Base-by-base conservation (phyloP, 2,797 vertebrate genomes). In the Eutrigla gurnardus region DNA sequence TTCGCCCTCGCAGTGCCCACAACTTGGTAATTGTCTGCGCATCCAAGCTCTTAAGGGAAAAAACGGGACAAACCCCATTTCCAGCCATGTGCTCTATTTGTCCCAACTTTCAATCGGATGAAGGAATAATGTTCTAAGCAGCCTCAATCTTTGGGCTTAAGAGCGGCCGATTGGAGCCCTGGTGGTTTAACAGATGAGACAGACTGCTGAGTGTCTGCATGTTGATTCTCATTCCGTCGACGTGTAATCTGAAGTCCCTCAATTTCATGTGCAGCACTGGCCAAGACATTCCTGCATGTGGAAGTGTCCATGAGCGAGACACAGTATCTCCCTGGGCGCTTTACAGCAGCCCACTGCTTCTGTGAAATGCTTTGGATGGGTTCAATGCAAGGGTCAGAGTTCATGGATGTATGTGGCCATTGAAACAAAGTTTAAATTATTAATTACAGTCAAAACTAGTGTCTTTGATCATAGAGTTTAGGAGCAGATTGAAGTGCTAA, bases 11-110 rank as follows among this genome's bases (percentile, higher is more conserved):
- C 75, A 67, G 63, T 75, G 85, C 90, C 91, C 91, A 88, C 86
- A 88, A 81, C 82, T 86, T 18, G 2, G 83, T 91, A 90, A 93
- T 92, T 92, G 90, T 92, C 88, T 91, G 78, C 84, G 75, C 83
- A 87, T 90, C 65, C 88, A 70, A 76, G 45, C 85, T 83, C 54
- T 85, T 81, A 52, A 58, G 73, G 79, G 83, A 89, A 84, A 78
- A 89, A 84, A 78, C 15, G 17, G 71, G 79, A 84, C 75, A 75
- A 89, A 89, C 73, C 82, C 75, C 79, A 63, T 77, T 25, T 84
- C 67, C 50, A 80, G 66, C 69, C 77, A 47, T 32, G 73, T 65
- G 49, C 74, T 80, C 76, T 65, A 76, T 88, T 87, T 86, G 80
- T 88, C 81, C 85, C 76, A 74, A 78, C 75, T 82, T 89, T 85